Percentiles rank a stretch among this genome's conserved stretches.
These are phyloP conservation scores for Drosophila colorata DNA, from an alignment of 2,888 invertebrate genomes.

Conservation along the genomic window DNA sequence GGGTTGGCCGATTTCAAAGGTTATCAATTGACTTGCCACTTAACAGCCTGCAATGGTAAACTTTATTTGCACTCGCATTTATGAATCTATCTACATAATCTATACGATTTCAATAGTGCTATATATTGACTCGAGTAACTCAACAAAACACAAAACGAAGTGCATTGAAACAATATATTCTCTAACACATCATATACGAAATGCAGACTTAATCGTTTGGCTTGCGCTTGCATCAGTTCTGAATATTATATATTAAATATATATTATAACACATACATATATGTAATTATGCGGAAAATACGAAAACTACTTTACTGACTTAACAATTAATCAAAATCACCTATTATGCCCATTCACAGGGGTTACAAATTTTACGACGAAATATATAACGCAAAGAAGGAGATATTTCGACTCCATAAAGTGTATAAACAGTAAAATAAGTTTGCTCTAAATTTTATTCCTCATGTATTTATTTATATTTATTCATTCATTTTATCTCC, in stretches of 20 bases:
- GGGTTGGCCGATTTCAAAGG: slow-evolving; percentile 22
- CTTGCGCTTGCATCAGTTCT: slow-evolving; percentile 10
- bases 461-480: too few relatives aligned
- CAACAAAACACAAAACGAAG: background rate
- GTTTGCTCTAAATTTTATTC: too few relatives aligned
- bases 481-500: too few relatives aligned
- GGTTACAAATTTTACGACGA: background rate
- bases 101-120: slow-evolving; percentile 8
- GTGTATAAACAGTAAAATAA: background rate
- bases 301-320: slow-evolving; percentile 3
- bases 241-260: slow-evolving; percentile 9
- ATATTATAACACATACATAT: background rate
- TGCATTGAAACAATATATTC: slow-evolving; percentile 9
- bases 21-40: slow-evolving; percentile 14
- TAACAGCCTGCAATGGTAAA: slow-evolving; percentile 7
- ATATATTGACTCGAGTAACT: background rate
- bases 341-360: background rate
- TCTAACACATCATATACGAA: slow-evolving; percentile 5
- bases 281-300: background rate
- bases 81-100: slow-evolving; percentile 9
- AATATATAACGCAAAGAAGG: background rate
- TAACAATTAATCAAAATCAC: slow-evolving; percentile 14
- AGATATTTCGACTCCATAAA: background rate
- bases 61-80: slow-evolving; percentile 14
- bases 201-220: slow-evolving; percentile 8